Percentiles rank a stretch among this genome's conserved stretches.
These are phyloP conservation scores for Cantharis flavilabris DNA, from an alignment of 2,888 invertebrate species.

Conservation along the genomic window DNA sequence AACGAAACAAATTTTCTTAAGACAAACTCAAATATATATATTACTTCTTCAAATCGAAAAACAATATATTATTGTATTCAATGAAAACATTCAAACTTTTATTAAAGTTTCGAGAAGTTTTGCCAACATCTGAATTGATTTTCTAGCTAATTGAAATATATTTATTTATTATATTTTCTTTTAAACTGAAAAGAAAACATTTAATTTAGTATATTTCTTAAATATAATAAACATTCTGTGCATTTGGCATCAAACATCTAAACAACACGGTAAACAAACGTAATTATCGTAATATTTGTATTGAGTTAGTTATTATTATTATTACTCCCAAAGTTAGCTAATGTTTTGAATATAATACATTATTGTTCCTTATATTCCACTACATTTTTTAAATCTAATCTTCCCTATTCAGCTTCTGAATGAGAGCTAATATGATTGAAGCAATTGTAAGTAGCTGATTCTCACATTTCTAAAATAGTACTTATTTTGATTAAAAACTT, in stretches of 20 bases:
- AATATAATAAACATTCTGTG: not conserved
- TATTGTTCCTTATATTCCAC: too few relatives aligned
- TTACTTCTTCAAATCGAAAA: not conserved
- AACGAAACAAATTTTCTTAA: not conserved
- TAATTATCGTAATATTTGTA: too few relatives aligned
- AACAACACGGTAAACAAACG: not conserved
- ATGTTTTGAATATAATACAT: not conserved
- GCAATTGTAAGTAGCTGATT: too few relatives aligned
- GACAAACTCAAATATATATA: not conserved
- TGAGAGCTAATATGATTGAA: too few relatives aligned
- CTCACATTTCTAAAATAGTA: too few relatives aligned
- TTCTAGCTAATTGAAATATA: not conserved
- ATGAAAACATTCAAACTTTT: slow-evolving; percentile 1
- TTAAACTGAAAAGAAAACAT: not conserved
- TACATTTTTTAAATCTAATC: too few relatives aligned
- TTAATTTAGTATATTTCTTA: not conserved
- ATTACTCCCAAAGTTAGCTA: not conserved
- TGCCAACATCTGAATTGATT: not conserved
- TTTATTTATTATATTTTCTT: not conserved
- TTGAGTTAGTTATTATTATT: not conserved
- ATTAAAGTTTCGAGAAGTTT: not conserved
- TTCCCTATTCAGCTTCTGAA: too few relatives aligned
- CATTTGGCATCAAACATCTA: not conserved
- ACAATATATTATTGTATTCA: slow-evolving; percentile 4
- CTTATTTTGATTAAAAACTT: too few relatives aligned